Evolutionary conservation across 1,140 invertebrate species (phyloP).

Genomic region (Babylonia areolata): DNA sequence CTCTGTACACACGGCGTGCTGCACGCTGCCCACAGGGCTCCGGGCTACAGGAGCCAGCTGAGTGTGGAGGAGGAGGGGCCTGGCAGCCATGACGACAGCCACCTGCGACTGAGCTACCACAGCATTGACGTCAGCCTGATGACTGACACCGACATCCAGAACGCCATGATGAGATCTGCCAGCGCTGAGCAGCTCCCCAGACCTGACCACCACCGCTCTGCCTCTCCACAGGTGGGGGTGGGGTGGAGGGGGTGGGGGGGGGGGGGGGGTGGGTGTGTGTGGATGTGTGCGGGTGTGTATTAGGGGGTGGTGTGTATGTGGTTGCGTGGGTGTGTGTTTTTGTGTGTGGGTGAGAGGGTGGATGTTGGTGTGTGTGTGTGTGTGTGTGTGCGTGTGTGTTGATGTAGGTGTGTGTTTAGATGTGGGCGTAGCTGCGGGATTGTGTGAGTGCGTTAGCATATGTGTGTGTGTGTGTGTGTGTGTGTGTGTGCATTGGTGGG

Average conservation of each 20-base stretch:
- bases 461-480: neutral
- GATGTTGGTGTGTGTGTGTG: neutral
- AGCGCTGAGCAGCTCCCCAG: conserved; percentile 54
- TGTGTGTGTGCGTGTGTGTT: neutral
- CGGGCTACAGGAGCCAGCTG: neutral
- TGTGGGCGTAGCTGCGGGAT: neutral
- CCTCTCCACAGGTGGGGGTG: neutral
- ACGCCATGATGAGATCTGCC: conserved; percentile 54
- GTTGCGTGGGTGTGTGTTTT: too few species aligned
- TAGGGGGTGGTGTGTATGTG: too few species aligned
- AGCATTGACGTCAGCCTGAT: conserved; percentile 53
- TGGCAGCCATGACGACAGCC: conserved; percentile 51
- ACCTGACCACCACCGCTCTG: too few species aligned
- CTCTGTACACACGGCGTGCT: too few species aligned
- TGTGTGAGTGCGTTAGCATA: neutral
- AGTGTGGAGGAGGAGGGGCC: neutral
- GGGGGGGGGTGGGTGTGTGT: too few species aligned
- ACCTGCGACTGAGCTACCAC: conserved; percentile 53
- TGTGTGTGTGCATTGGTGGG: too few species aligned
- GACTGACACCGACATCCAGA: conserved; percentile 55
- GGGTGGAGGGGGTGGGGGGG: too few species aligned
- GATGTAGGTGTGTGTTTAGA: neutral
- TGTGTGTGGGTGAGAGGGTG: neutral
- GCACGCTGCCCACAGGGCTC: too few species aligned
- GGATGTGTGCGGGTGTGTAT: too few species aligned